These are phyloP conservation scores for Paragorgia papillata DNA, from an alignment of 92 coral and sea anemone genomes.

Conservation along the genomic window DNA sequence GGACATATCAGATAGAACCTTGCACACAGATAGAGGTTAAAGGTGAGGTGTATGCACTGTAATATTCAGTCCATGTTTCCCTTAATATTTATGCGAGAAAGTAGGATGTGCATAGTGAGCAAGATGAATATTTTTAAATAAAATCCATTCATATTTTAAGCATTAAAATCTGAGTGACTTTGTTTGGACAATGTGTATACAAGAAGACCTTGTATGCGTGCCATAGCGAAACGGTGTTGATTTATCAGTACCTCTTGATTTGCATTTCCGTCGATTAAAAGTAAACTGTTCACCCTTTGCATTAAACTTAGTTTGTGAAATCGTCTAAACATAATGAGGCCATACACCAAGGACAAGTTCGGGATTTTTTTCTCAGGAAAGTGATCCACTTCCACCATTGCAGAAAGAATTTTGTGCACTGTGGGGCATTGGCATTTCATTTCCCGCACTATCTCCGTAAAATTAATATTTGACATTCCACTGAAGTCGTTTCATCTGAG, in stretches of 20 bases:
- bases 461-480: slow-evolving; percentile 39
- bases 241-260: slow-evolving; percentile 39
- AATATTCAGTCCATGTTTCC: too few species aligned
- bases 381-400: slow-evolving; percentile 43
- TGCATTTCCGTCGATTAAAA: slow-evolving; percentile 47
- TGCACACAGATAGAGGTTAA: too few species aligned
- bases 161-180: background rate
- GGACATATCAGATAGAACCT: too few species aligned
- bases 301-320: slow-evolving; percentile 43
- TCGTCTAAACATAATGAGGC: slow-evolving; percentile 41
- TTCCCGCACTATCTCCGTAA: slow-evolving; percentile 45
- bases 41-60: too few species aligned
- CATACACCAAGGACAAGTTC: slow-evolving; percentile 44
- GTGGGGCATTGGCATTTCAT: slow-evolving; percentile 57
- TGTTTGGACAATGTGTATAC: background rate
- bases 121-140: too few species aligned
- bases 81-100: too few species aligned
- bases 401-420: slow-evolving; percentile 35
- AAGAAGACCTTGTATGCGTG: background rate
- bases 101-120: too few species aligned
- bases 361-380: slow-evolving; percentile 30
- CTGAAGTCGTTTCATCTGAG: slow-evolving; percentile 38
- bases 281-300: slow-evolving; percentile 45
- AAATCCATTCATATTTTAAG: too few species aligned
- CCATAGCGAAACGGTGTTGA: background rate